Evolutionary conservation across 2,113 vertebrate species (phyloP), one percentile per base, ranked within the genome.

Genomic region (Xenopus borealis): DNA sequence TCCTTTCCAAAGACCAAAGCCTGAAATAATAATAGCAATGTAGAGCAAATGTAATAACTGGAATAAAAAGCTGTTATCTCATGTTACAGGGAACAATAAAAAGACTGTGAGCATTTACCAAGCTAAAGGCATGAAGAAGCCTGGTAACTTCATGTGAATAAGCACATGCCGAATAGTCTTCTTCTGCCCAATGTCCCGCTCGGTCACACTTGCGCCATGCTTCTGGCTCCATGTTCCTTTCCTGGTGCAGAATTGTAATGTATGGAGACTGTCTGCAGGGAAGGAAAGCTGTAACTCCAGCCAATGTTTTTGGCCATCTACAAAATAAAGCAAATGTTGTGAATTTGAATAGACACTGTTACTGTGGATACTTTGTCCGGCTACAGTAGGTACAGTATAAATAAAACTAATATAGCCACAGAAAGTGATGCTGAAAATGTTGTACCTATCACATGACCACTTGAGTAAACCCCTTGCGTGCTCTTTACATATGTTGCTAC

Each of bases 291-390:
- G 92, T 87, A 79, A 94, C 87, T 20, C 95, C 94, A 0, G 94
- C 94, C 73, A 94, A 80, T 40, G 94, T 96, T 83, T 91, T 94
- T 61, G 94, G 92, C 95, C 95, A 97, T 81, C 95, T 97, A 82
- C 78, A 78, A 52, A 81, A 50, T 12, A 81, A 0, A 55, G 8
- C 14, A 16, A 55, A 4, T 7, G 0, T 55, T 4, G 16, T n/a
- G n/a, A n/a, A n/a, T n/a, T n/a, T n/a, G n/a, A n/a, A n/a, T n/a
- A n/a, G n/a, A n/a, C n/a, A n/a, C n/a, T n/a, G n/a, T n/a, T n/a
- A n/a, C n/a, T n/a, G n/a, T n/a, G n/a, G n/a, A n/a, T n/a, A n/a
- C n/a, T n/a, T n/a, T n/a, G n/a, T n/a, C n/a, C n/a, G n/a, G n/a
- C n/a, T n/a, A n/a, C n/a, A n/a, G n/a, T n/a, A n/a, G n/a, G n/a